These are phyloP conservation scores for Drosophila acutilabella DNA, from an alignment of 2,888 invertebrate species.

Conservation along the genomic window DNA sequence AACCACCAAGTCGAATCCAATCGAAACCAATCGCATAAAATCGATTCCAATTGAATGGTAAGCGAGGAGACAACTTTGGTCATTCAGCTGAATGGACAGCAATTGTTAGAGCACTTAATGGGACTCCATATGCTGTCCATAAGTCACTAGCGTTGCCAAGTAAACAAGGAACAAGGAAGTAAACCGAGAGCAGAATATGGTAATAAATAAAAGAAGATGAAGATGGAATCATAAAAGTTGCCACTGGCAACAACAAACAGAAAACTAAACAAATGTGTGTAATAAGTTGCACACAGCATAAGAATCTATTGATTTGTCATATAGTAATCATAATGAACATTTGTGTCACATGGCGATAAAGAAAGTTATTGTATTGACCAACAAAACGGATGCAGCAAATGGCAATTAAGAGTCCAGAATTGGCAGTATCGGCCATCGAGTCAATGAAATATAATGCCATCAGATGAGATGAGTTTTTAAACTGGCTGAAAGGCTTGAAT, in stretches of 20 bases:
- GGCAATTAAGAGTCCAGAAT: conserved; percentile 27
- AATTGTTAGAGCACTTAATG: conserved; percentile 25
- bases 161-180: background rate
- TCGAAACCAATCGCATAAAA: background rate
- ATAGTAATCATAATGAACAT: conserved; percentile 29
- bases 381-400: conserved; percentile 22
- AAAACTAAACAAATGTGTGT: conserved; percentile 20
- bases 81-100: conserved; percentile 25
- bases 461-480: conserved; percentile 25
- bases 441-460: conserved; percentile 56
- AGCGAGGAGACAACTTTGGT: conserved; percentile 5
- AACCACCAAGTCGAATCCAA: background rate
- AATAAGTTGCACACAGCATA: background rate
- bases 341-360: conserved; percentile 41
- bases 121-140: conserved; percentile 8
- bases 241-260: conserved; percentile 52
- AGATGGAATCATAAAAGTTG: conserved; percentile 45
- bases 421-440: conserved; percentile 4
- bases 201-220: conserved; percentile 48
- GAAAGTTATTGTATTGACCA: conserved; percentile 42
- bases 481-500: conserved; percentile 28
- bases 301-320: conserved; percentile 5
- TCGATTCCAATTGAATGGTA: conserved; percentile 2
- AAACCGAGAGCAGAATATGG: conserved; percentile 34
- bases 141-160: conserved; percentile 33